A percentile compares a stretch with the other conserved stretches of the same genome.
phyloP scores from a whole-genome alignment of 2,888 invertebrate genomes.

The Morpho helenor region DNA sequence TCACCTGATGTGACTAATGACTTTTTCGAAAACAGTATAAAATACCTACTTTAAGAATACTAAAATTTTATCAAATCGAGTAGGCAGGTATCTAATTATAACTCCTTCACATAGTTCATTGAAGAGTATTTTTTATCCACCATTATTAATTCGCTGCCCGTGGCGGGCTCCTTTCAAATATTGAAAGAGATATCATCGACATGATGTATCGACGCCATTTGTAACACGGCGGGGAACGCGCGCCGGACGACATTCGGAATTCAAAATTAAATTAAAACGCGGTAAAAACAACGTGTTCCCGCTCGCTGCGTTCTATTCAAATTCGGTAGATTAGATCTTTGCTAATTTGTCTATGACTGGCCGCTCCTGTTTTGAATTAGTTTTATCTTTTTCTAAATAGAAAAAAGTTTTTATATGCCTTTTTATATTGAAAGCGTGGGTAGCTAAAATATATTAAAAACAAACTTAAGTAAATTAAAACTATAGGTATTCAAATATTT shows the following conservation, averaged over 20 bases:
- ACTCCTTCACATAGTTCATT: conserved; percentile 48
- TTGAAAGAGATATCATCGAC: conserved; percentile 77
- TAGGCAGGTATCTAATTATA: conserved; percentile 32
- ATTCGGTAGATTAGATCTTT: conserved; percentile 63
- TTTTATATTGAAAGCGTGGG: too few species aligned
- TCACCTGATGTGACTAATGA: background rate
- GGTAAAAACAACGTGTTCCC: conserved; percentile 75
- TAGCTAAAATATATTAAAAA: too few species aligned
- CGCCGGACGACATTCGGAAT: conserved; percentile 65
- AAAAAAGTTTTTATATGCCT: too few species aligned
- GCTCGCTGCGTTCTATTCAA: conserved; percentile 45
- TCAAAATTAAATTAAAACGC: conserved; percentile 76
- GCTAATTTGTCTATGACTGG: conserved; percentile 75
- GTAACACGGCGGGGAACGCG: conserved; percentile 67
- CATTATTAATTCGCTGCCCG: conserved; percentile 65
- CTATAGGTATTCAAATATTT: too few species aligned
- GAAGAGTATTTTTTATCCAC: conserved; percentile 45
- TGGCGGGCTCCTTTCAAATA: conserved; percentile 63
- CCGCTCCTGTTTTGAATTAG: conserved; percentile 13
- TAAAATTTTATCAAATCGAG: background rate
- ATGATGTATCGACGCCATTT: conserved; percentile 76
- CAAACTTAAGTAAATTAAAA: too few species aligned
- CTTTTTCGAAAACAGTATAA: too few species aligned
- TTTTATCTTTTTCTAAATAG: conserved; percentile 5
- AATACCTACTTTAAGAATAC: background rate